Percentiles rank a stretch among this genome's conserved stretches.
phyloP scores from a whole-genome alignment of 2,888 invertebrate species.

The Lacanobia wlatinum region DNA sequence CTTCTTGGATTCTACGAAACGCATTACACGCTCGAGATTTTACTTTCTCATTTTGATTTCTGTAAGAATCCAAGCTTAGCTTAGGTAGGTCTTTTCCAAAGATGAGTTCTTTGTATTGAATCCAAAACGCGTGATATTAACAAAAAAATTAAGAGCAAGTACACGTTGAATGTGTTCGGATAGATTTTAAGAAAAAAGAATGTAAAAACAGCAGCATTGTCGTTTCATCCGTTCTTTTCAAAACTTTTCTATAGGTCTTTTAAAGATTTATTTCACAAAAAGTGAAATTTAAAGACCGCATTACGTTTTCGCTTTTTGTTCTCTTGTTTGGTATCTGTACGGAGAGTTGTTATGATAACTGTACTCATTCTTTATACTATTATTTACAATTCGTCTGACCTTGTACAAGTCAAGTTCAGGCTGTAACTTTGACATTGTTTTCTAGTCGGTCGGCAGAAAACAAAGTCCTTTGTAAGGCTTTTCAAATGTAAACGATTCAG shows the following conservation, averaged over 20 bases:
- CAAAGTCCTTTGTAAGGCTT: conserved; percentile 68
- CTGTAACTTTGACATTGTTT: conserved; percentile 79
- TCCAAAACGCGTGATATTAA: conserved; percentile 73
- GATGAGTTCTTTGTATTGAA: conserved; percentile 67
- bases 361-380: conserved; percentile 63
- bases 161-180: conserved; percentile 76
- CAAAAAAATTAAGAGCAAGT: conserved; percentile 70
- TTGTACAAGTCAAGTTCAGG: conserved; percentile 80
- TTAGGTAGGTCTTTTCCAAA: conserved; percentile 29
- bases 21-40: conserved; percentile 39
- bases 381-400: conserved; percentile 80
- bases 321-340: conserved; percentile 50
- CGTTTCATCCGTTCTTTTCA: conserved; percentile 57
- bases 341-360: conserved; percentile 65
- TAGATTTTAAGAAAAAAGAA: conserved; percentile 58
- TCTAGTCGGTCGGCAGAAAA: conserved; percentile 70
- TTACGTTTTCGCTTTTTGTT: conserved; percentile 50
- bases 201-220: conserved; percentile 71
- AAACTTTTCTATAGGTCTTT: conserved; percentile 57
- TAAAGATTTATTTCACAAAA: conserved; percentile 60
- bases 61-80: conserved; percentile 1
- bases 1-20: conserved; percentile 56
- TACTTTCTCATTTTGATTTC: conserved; percentile 4
- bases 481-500: conserved; percentile 67
- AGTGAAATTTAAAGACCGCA: conserved; percentile 65